A percentile compares a stretch with the other conserved stretches of the same genome.
Conservation (phyloP, 2,113 vertebrate genomes). For the Gobio gobio region DNA sequence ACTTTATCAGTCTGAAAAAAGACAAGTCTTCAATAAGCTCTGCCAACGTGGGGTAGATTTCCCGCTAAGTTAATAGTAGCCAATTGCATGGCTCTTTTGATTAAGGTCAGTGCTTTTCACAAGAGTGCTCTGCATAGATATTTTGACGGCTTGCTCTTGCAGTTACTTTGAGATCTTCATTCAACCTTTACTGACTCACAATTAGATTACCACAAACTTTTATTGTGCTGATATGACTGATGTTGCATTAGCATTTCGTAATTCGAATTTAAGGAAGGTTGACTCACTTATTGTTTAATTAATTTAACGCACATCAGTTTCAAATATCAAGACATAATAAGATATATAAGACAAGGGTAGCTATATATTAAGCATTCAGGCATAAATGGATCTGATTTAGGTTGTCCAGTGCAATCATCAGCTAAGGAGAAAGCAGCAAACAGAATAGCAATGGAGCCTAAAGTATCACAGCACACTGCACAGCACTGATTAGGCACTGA, state of each 20-base stretch:
- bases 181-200: conserved; percentile 58
- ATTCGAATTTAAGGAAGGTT: conserved; percentile 64
- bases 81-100: conserved; percentile 77
- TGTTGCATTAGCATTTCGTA: conserved; percentile 71
- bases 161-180: conserved; percentile 66
- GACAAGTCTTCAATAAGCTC: conserved; percentile 59
- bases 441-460: conserved; percentile 70
- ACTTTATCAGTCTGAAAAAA: conserved; percentile 57
- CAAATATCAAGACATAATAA: conserved; percentile 75
- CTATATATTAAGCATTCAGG: conserved; percentile 73
- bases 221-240: conserved; percentile 50
- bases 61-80: conserved; percentile 72
- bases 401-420: conserved; percentile 78
- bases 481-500: conserved; percentile 75
- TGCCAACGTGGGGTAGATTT: conserved; percentile 70
- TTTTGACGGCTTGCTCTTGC: conserved; percentile 64
- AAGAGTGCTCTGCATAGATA: conserved; percentile 68
- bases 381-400: conserved; percentile 74
- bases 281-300: conserved; percentile 74
- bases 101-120: conserved; percentile 68
- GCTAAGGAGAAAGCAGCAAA: conserved; percentile 66
- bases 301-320: conserved; percentile 71
- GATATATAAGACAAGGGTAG: conserved; percentile 65
- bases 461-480: conserved; percentile 63
- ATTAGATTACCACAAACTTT: conserved; percentile 50